These are phyloP conservation scores for Callosobruchus maculatus DNA, from an alignment of 2,888 invertebrate species.

Conservation along the genomic window DNA sequence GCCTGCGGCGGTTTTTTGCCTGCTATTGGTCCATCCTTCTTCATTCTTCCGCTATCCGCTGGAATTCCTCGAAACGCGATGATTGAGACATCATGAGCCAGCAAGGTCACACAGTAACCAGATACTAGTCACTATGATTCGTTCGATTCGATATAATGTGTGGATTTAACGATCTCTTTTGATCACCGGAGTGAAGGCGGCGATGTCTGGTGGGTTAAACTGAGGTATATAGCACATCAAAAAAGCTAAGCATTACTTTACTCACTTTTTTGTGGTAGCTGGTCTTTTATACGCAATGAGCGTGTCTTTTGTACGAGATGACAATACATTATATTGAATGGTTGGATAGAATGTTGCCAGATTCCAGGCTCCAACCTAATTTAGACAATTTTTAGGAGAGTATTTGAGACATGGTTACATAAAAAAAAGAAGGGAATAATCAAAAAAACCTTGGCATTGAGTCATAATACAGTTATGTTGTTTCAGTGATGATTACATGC, in stretches of 20 bases:
- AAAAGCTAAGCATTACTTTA: background rate
- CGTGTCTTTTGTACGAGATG: too few relatives aligned
- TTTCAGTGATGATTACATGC: too few relatives aligned
- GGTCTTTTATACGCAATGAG: too few relatives aligned
- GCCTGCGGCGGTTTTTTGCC: background rate
- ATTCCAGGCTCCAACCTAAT: too few relatives aligned
- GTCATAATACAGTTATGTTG: too few relatives aligned
- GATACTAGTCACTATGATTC: background rate
- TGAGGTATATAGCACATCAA: background rate
- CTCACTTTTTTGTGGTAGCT: background rate
- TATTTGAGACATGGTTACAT: too few relatives aligned
- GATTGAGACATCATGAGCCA: slow-evolving; percentile 34
- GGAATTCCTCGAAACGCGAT: slow-evolving; percentile 5
- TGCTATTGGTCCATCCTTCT: background rate
- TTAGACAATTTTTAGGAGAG: too few relatives aligned
- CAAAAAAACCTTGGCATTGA: too few relatives aligned
- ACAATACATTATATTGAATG: too few relatives aligned
- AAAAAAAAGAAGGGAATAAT: too few relatives aligned
- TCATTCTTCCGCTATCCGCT: background rate
- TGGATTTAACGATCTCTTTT: background rate
- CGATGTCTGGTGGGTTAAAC: background rate
- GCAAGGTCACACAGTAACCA: background rate
- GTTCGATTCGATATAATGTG: background rate
- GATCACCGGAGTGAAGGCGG: too few relatives aligned
- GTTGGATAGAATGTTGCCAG: too few relatives aligned